Evolutionary conservation across 2,797 vertebrate genomes (phyloP), one percentile per base, ranked within the genome.

Genomic region (Tangara arthus): DNA sequence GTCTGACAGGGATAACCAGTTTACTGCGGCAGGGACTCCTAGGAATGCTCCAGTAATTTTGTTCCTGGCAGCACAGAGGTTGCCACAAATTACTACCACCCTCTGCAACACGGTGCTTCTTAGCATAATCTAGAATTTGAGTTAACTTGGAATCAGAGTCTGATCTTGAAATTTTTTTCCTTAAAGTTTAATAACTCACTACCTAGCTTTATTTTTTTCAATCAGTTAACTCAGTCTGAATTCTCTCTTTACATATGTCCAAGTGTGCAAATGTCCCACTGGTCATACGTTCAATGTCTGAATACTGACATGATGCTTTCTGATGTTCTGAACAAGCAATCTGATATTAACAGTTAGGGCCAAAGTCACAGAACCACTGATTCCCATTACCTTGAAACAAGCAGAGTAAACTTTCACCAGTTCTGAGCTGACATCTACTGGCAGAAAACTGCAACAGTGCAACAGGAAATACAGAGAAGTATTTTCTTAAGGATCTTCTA

Each of bases 401-500:
- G 56, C 42, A 73, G 76, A 91, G 87, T 79, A 79, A 77, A 59
- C 16, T 96, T 95, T 80, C 55, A 86, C 16, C 50, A 52, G 96
- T 97, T 88, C 35, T 52, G 68, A 87, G 89, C 56, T 96, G 96
- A 95, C 96, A 97, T 89, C 94, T 96, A 87, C 84, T 95, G 94
- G 96, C 41, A 94, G 65, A 94, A 84, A 52, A 55, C 5, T 79
- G 95, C 60, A 95, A 72, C 80, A 56, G 63, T 8, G 22, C 18
- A 46, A 35, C 52, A 4, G 78, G 27, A 81, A 81, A 91, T 7
- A 30, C 7, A 35, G 35, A n/a, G 44, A 68, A 17, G 3, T 27
- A 32, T 14, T 84, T 89, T 65, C 15, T 50, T 32, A 68, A 80
- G 30, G 50, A 39, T 71, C 52, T 88, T n/a, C 42, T 55, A 14